phyloP scores from a whole-genome alignment of 2,113 vertebrate genomes.

The Platysteira castanea region DNA sequence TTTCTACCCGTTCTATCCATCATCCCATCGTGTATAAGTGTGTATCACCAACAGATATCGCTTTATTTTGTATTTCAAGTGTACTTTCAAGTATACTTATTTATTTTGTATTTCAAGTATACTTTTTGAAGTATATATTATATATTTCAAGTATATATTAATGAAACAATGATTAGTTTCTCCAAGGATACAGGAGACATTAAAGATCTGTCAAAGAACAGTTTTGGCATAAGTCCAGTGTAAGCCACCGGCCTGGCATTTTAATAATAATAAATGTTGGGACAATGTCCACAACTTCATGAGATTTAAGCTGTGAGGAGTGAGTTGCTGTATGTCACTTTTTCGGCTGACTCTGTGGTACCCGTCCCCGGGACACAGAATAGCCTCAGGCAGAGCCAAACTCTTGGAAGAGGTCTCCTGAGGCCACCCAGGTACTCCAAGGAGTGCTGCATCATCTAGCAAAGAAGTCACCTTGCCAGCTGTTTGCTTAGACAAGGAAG shows the following conservation, averaged over 20 bases:
- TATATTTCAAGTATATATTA: background rate
- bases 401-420: background rate
- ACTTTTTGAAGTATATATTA: no score
- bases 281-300: background rate
- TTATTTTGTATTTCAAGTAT: background rate
- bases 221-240: background rate
- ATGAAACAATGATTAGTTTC: background rate
- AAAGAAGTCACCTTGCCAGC: background rate
- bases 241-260: background rate
- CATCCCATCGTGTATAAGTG: background rate
- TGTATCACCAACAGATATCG: background rate
- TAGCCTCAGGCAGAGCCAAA: background rate
- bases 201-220: background rate
- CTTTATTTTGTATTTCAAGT: background rate
- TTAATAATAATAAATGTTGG: background rate
- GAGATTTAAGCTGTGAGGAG: background rate
- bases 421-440: background rate
- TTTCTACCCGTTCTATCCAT: no score
- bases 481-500: background rate
- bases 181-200: background rate
- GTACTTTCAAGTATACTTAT: background rate
- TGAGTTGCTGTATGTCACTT: background rate
- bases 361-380: background rate
- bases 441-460: background rate
- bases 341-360: background rate